phyloP scores from a whole-genome alignment of 1,140 invertebrate species.

The Leguminivora glycinivorella region DNA sequence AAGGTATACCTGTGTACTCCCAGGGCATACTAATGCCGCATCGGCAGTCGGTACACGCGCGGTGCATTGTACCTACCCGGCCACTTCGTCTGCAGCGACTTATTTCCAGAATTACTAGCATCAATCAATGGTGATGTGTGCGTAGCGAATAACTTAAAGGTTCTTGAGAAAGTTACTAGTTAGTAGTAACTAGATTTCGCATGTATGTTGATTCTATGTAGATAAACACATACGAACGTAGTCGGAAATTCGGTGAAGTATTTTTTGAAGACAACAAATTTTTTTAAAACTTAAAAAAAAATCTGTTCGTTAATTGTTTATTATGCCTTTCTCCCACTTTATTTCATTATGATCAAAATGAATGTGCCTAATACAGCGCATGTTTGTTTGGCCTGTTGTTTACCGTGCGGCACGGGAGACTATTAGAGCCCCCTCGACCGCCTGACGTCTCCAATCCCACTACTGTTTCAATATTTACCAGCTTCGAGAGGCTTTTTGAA shows the following conservation, averaged over 20 bases:
- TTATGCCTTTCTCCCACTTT: neutral
- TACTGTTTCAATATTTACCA: slow-evolving; percentile 78
- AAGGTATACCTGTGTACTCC: slow-evolving; percentile 4
- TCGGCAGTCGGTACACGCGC: slow-evolving; percentile 14
- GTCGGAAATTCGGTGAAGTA: too few relatives aligned
- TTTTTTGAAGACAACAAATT: too few relatives aligned
- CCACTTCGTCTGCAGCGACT: slow-evolving; percentile 22
- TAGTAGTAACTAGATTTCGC: too few relatives aligned
- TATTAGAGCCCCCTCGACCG: slow-evolving; percentile 63
- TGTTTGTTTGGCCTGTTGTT: slow-evolving; percentile 68
- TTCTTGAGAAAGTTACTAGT: neutral
- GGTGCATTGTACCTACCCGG: slow-evolving; percentile 25
- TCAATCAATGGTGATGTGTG: slow-evolving; percentile 16
- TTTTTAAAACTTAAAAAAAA: too few relatives aligned
- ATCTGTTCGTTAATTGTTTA: neutral
- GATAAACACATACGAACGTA: too few relatives aligned
- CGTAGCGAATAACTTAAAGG: neutral
- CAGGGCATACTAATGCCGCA: slow-evolving; percentile 13
- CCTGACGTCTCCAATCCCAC: slow-evolving; percentile 69
- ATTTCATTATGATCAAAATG: neutral
- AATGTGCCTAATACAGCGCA: neutral
- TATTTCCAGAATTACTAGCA: slow-evolving; percentile 21
- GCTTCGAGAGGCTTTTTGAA: slow-evolving; percentile 77
- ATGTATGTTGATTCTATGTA: too few relatives aligned
- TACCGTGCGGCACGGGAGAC: slow-evolving; percentile 70